Evolutionary conservation across 2,113 vertebrate genomes (phyloP).

Genomic region (Camelus bactrianus): DNA sequence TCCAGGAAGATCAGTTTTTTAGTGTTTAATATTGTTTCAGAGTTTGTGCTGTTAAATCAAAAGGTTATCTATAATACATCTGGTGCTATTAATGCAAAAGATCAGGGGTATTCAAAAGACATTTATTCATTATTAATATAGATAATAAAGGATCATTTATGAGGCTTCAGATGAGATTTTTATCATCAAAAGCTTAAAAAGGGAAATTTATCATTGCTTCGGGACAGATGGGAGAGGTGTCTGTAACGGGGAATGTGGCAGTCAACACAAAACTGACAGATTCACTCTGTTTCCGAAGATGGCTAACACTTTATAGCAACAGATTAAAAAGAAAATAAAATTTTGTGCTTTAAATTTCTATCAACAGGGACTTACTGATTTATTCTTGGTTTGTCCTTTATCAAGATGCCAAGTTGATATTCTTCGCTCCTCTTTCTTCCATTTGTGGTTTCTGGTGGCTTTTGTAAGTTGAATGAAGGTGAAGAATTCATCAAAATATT

Average conservation of each 20-base stretch:
- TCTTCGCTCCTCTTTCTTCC: neutral
- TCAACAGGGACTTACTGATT: slow-evolving; percentile 65
- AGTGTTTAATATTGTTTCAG: slow-evolving; percentile 89
- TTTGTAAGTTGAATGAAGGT: neutral
- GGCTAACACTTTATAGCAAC: slow-evolving; percentile 78
- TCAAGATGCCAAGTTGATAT: neutral
- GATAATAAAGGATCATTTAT: slow-evolving; percentile 94
- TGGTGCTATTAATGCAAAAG: slow-evolving; percentile 89
- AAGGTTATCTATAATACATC: slow-evolving; percentile 93
- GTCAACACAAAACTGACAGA: slow-evolving; percentile 86
- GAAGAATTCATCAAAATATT: neutral
- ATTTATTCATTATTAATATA: slow-evolving; percentile 94
- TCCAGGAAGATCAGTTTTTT: slow-evolving; percentile 84
- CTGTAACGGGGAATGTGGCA: slow-evolving; percentile 84
- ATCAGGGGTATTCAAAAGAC: slow-evolving; percentile 90
- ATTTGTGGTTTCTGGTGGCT: slow-evolving; percentile 31
- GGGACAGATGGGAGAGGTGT: slow-evolving; percentile 86
- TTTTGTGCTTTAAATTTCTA: slow-evolving; percentile 82
- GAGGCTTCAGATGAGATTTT: slow-evolving; percentile 92
- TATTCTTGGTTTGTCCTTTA: slow-evolving; percentile 76
- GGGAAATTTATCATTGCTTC: slow-evolving; percentile 91
- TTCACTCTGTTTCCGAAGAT: slow-evolving; percentile 80
- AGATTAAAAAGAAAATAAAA: slow-evolving; percentile 87
- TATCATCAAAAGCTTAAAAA: slow-evolving; percentile 92
- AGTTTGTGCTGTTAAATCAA: slow-evolving; percentile 92